Evolutionary conservation across 2,888 invertebrate species (phyloP).

Genomic region (Leistus spinibarbis): DNA sequence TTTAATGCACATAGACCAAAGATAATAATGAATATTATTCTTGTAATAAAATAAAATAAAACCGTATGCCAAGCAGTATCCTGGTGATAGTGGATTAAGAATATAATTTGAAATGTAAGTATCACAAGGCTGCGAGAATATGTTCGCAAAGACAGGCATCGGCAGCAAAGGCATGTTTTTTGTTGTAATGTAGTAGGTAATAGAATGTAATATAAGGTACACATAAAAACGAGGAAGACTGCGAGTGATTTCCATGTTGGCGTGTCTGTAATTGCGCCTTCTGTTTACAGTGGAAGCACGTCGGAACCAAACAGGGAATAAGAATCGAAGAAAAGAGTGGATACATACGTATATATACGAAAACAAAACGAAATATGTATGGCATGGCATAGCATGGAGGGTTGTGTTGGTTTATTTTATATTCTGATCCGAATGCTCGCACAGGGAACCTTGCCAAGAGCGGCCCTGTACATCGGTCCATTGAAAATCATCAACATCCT

Average conservation of each 20-base stretch:
- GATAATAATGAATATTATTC: no score
- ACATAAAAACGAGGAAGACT: conserved; percentile 12
- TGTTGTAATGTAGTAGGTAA: no score
- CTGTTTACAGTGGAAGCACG: conserved; percentile 31
- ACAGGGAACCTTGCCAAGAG: conserved; percentile 51
- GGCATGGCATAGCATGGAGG: conserved; percentile 40
- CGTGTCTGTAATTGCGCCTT: conserved; percentile 25
- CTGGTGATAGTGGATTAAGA: no score
- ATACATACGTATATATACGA: conserved; percentile 43
- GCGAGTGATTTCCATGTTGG: conserved; percentile 24
- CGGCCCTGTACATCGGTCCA: conserved; percentile 40
- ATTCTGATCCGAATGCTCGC: conserved; percentile 57
- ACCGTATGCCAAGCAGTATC: no score
- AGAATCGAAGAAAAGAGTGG: conserved; percentile 53
- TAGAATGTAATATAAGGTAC: not conserved
- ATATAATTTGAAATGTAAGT: no score
- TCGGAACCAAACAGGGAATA: conserved; percentile 51
- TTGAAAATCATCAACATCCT: conserved; percentile 41
- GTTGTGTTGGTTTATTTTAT: conserved; percentile 58
- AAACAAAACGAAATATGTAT: conserved; percentile 56
- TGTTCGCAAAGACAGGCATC: no score
- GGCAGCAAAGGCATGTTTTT: no score
- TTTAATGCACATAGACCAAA: no score
- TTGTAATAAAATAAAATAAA: no score
- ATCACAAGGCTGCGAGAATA: no score